Percentiles rank a stretch among this genome's conserved stretches.
Conservation (phyloP, 2,113 vertebrate genomes). For the Anser brachyrhynchus region DNA sequence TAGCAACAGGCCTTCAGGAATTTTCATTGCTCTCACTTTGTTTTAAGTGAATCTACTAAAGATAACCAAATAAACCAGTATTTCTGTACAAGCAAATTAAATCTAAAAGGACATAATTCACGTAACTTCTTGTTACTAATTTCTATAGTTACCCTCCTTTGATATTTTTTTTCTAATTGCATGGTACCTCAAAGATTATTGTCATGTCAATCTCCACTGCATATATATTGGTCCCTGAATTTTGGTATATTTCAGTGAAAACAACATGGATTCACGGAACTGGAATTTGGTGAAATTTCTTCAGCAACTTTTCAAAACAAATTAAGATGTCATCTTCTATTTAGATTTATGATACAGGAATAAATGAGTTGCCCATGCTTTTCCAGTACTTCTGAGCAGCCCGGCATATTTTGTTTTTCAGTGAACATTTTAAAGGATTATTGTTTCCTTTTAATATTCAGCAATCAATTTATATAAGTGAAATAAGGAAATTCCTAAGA, state of each 20-base stretch:
- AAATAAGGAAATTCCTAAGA: not conserved
- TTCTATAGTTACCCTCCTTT: not conserved
- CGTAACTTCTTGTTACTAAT: not conserved
- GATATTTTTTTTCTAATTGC: not conserved
- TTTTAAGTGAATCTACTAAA: not conserved
- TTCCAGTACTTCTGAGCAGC: not conserved
- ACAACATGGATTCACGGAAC: rapidly evolving
- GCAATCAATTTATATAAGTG: not conserved
- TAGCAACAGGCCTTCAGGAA: not conserved
- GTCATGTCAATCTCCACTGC: not conserved
- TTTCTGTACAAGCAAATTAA: not conserved
- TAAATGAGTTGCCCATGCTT: not conserved
- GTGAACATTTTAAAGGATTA: not conserved
- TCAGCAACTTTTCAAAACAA: not conserved
- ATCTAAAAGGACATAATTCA: not conserved
- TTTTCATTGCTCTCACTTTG: not conserved
- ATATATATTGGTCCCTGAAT: not conserved
- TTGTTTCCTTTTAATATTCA: not conserved
- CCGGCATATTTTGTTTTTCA: rapidly evolving
- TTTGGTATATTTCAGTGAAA: not conserved
- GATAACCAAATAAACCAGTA: not conserved
- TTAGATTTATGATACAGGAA: not conserved
- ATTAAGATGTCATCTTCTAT: not conserved
- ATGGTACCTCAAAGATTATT: not conserved
- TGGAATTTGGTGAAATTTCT: not conserved